These are phyloP conservation scores for Atrina japonica DNA, from an alignment of 2,888 invertebrate genomes.

Conservation along the genomic window DNA sequence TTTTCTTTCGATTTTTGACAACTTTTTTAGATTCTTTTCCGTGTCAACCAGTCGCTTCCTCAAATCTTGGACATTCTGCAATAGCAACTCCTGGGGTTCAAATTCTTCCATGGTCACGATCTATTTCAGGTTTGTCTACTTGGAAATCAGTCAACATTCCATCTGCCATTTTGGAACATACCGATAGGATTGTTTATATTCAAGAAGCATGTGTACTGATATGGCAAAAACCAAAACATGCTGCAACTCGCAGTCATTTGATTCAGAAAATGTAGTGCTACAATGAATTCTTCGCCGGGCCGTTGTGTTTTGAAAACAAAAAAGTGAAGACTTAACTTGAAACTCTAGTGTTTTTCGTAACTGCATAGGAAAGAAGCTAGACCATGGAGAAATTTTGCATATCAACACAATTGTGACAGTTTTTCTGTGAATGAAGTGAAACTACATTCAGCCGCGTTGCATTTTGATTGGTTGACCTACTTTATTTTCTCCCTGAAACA, in stretches of 20 bases:
- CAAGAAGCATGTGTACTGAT: slow-evolving; percentile 10
- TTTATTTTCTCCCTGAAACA: no score
- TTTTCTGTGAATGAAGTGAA: no score
- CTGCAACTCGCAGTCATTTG: slow-evolving; percentile 16
- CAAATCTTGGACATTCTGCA: slow-evolving; percentile 71
- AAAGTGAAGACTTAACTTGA: no score
- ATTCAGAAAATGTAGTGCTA: no score
- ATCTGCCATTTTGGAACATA: slow-evolving; percentile 21
- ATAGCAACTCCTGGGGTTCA: slow-evolving; percentile 60
- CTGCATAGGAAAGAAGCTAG: no score
- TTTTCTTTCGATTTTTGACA: slow-evolving; percentile 56
- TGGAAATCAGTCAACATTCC: slow-evolving; percentile 33
- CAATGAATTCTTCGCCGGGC: no score
- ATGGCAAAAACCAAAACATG: slow-evolving; percentile 14
- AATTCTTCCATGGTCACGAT: slow-evolving; percentile 51
- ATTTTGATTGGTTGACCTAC: slow-evolving; percentile 1
- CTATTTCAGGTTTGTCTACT: slow-evolving; percentile 20
- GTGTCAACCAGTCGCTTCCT: slow-evolving; percentile 68
- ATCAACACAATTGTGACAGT: no score
- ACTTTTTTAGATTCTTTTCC: slow-evolving; percentile 67
- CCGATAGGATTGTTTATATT: slow-evolving; percentile 25
- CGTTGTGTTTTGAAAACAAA: no score
- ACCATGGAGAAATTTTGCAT: no score
- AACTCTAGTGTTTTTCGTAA: no score
- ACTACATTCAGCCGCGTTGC: slow-evolving; percentile 12